Evolutionary conservation across 2,888 invertebrate genomes (phyloP).

Genomic region (Rhopalosiphum nymphaeae): DNA sequence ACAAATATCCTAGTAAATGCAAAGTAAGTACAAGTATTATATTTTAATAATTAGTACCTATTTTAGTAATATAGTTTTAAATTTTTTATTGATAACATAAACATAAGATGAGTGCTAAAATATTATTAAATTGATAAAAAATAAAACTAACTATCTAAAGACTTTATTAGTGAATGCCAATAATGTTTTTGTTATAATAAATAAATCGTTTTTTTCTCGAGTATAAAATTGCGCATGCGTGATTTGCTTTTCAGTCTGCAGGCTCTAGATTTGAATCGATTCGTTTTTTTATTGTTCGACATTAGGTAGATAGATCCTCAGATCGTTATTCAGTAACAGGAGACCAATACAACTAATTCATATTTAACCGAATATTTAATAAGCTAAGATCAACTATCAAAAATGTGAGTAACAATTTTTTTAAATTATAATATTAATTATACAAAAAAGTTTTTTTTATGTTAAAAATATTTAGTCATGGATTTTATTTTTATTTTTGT

Average conservation of each 20-base stretch:
- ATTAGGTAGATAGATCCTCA: constrained; percentile 49
- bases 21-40: constrained; percentile 19
- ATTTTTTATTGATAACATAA: neutral
- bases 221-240: constrained; percentile 62
- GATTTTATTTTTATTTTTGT: neutral
- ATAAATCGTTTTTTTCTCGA: constrained; percentile 33
- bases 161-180: neutral
- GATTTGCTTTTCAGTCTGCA: constrained; percentile 52
- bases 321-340: constrained; percentile 52
- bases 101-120: neutral
- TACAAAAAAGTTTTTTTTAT: neutral
- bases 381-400: neutral
- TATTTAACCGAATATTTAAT: constrained; percentile 26
- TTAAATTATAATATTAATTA: constrained; percentile 9
- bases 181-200: constrained; percentile 40
- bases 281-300: constrained; percentile 59
- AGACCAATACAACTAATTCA: constrained; percentile 22
- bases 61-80: neutral
- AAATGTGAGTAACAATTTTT: constrained; percentile 49
- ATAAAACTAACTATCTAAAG: neutral
- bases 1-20: neutral
- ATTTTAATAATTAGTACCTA: neutral
- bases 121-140: neutral
- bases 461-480: neutral
- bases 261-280: constrained; percentile 57